These are phyloP conservation scores for Hemithea aestivaria DNA, from an alignment of 2,888 invertebrate genomes.

Conservation along the genomic window DNA sequence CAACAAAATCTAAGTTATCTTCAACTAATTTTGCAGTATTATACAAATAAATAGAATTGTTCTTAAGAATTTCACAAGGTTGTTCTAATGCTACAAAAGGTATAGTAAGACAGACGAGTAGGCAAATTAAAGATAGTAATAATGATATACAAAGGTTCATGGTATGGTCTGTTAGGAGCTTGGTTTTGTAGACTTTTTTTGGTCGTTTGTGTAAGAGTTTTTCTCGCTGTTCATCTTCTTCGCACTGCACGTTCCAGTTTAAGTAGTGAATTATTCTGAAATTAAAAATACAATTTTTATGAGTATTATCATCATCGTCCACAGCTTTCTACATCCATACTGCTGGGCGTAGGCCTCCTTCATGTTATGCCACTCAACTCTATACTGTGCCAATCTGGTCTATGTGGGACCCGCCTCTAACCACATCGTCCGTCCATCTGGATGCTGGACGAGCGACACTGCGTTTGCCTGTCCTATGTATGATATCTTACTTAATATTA, in stretches of 20 bases:
- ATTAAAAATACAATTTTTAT: not conserved
- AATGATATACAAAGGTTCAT: conserved; percentile 41
- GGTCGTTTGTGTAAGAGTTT: conserved; percentile 31
- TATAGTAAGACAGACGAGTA: conserved; percentile 41
- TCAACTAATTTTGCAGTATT: conserved; percentile 29
- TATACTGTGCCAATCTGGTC: too few species aligned
- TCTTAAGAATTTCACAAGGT: conserved; percentile 39
- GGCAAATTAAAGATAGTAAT: conserved; percentile 40
- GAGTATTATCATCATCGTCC: too few species aligned
- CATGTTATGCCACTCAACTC: too few species aligned
- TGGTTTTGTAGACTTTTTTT: conserved; percentile 30
- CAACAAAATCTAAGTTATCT: conserved; percentile 33
- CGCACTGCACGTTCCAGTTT: conserved; percentile 27
- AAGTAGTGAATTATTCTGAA: conserved; percentile 41
- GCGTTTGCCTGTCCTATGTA: too few species aligned
- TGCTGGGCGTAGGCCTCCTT: too few species aligned
- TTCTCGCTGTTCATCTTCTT: conserved; percentile 29
- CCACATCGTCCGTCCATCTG: too few species aligned
- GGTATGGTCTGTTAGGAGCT: conserved; percentile 29
- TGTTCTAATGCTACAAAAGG: conserved; percentile 38
- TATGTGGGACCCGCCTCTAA: too few species aligned
- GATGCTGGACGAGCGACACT: too few species aligned
- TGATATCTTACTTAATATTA: too few species aligned
- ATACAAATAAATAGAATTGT: conserved; percentile 27
- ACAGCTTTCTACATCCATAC: too few species aligned